Percentiles rank a stretch among this genome's conserved stretches.
phyloP scores from a whole-genome alignment of 2,888 invertebrate genomes.

The Rhimphoctona megacephalus region DNA sequence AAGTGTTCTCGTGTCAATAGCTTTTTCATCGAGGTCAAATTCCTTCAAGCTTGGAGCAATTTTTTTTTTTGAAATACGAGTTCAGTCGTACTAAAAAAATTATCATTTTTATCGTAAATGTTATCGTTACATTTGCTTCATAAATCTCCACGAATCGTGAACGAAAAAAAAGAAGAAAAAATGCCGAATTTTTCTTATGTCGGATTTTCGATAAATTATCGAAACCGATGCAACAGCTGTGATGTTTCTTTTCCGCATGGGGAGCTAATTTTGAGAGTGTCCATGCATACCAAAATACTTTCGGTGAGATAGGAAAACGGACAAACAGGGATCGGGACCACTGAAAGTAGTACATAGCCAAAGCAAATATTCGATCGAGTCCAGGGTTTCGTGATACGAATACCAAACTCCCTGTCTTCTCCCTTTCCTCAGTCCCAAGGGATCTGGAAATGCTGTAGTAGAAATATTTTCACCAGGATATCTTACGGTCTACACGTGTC shows the following conservation, averaged over 20 bases:
- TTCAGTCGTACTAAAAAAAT: not conserved
- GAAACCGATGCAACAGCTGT: constrained; percentile 25
- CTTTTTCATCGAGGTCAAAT: constrained; percentile 13
- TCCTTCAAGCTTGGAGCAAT: not conserved
- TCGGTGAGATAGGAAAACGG: constrained; percentile 4
- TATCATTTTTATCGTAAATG: not conserved
- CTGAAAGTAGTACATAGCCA: not conserved
- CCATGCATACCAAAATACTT: constrained; percentile 24
- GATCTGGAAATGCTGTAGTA: constrained; percentile 18
- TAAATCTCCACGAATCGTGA: not conserved
- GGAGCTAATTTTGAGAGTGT: not conserved
- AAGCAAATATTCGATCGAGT: constrained; percentile 39
- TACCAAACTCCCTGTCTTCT: constrained; percentile 25
- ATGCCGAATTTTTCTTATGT: not conserved
- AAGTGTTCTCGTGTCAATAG: constrained; percentile 15
- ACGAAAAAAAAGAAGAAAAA: not conserved
- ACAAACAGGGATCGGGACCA: not conserved
- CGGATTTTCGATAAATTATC: not conserved
- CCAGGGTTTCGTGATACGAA: constrained; percentile 30
- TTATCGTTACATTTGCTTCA: not conserved
- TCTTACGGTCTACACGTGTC: constrained; percentile 26
- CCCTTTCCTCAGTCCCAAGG: constrained; percentile 4
- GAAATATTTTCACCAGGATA: constrained; percentile 18
- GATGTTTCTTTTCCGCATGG: not conserved
- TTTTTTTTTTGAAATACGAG: not conserved